phyloP scores from a whole-genome alignment of 2,797 vertebrate genomes.

The Peromyscus eremicus region DNA sequence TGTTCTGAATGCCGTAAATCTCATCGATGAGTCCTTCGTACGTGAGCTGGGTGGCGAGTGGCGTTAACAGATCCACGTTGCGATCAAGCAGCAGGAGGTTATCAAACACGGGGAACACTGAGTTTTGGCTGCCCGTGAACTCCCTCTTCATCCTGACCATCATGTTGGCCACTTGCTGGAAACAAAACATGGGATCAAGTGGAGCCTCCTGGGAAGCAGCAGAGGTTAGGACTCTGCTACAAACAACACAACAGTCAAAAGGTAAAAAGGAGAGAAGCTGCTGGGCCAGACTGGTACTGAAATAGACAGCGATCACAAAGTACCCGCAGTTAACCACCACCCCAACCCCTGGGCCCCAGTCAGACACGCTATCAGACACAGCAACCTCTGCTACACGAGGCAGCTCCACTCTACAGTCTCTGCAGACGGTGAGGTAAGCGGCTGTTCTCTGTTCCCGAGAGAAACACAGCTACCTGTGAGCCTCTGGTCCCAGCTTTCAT shows the following conservation, averaged over 20 bases:
- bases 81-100: constrained; percentile 96
- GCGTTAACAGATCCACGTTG: constrained; percentile 96
- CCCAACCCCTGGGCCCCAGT: accelerated
- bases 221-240: neutral
- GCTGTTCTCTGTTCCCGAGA: neutral
- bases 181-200: neutral
- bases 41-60: constrained; percentile 96
- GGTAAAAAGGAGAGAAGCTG: neutral
- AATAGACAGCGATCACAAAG: neutral
- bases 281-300: neutral
- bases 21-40: constrained; percentile 99
- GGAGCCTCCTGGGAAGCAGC: neutral
- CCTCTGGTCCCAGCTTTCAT: neutral
- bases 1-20: constrained; percentile 97
- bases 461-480: accelerated
- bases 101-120: constrained; percentile 97
- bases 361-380: neutral
- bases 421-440: accelerated
- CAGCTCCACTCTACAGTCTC: neutral
- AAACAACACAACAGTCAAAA: neutral
- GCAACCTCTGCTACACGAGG: accelerated
- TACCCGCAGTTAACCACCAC: neutral
- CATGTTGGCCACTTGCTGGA: constrained; percentile 98
- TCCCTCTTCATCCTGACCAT: constrained; percentile 99
- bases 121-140: constrained; percentile 96